Conservation (phyloP, 92 coral and sea anemone species). For the Epizoanthus illoricatus region DNA sequence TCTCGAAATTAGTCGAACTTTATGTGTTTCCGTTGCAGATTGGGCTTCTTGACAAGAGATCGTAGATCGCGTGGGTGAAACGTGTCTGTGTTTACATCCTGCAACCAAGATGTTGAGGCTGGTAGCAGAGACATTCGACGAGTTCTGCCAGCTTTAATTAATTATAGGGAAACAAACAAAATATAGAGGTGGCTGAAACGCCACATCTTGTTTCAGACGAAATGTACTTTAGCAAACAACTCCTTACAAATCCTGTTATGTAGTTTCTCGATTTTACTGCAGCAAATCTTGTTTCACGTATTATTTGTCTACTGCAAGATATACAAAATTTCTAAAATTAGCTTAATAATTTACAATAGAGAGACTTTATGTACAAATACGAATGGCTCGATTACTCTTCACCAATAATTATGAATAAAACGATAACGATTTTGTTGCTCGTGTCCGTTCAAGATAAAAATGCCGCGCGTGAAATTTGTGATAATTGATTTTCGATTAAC, state of each 20-base stretch:
- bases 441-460: not conserved
- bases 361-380: too few species aligned
- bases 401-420: too few species aligned
- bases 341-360: too few species aligned
- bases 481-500: slow-evolving; percentile 28
- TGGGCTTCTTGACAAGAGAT: too few species aligned
- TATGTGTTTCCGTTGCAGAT: not conserved
- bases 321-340: too few species aligned
- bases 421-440: not conserved
- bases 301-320: not conserved
- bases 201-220: slow-evolving; percentile 3
- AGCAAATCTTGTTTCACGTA: not conserved
- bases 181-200: not conserved
- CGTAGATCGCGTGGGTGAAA: too few species aligned
- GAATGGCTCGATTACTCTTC: not conserved
- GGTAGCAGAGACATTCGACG: too few species aligned
- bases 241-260: slow-evolving; percentile 1
- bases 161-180: not conserved
- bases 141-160: too few species aligned
- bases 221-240: slow-evolving; percentile 15
- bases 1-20: not conserved
- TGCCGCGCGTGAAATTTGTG: slow-evolving; percentile 23
- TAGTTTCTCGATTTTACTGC: not conserved
- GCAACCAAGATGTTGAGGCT: too few species aligned
- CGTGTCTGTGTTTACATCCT: too few species aligned